Evolutionary conservation across 2,888 invertebrate species (phyloP).

Genomic region (Liposcelis brunnea): DNA sequence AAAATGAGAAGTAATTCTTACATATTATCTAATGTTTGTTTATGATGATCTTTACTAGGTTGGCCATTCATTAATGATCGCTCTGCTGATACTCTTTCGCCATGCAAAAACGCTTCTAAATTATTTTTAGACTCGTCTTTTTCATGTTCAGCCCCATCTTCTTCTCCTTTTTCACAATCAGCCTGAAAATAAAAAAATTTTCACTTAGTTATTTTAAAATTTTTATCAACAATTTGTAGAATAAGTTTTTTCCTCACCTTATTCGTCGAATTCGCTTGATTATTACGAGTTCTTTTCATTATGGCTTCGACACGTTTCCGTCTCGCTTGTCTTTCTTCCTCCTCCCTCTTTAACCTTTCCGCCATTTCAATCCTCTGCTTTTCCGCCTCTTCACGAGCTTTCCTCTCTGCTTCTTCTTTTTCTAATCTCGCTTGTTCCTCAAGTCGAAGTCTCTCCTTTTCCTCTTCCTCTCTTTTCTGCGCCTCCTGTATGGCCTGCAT

Average conservation of each 20-base stretch:
- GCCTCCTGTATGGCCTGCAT: constrained; percentile 65
- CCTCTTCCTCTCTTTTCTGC: constrained; percentile 60
- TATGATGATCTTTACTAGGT: neutral
- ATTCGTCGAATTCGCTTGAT: neutral
- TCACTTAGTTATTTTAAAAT: no score
- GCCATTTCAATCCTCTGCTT: constrained; percentile 63
- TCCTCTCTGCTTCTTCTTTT: constrained; percentile 59
- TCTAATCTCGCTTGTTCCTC: constrained; percentile 43
- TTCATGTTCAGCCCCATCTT: constrained; percentile 3
- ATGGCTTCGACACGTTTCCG: constrained; percentile 85
- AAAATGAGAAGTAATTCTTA: neutral
- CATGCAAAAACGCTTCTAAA: constrained; percentile 5
- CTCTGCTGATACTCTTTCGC: constrained; percentile 4
- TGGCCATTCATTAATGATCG: constrained; percentile 1
- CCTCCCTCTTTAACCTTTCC: constrained; percentile 66
- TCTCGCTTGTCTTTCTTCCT: constrained; percentile 71
- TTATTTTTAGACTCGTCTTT: constrained; percentile 6
- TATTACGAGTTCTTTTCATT: constrained; percentile 64
- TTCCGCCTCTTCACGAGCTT: constrained; percentile 75
- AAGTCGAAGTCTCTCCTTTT: constrained; percentile 48
- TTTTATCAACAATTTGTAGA: no score
- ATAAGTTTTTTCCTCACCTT: no score
- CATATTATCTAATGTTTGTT: constrained; percentile 1
- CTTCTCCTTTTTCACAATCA: constrained; percentile 7
- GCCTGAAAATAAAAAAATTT: neutral